Percentiles rank a stretch among this genome's conserved stretches.
phyloP scores from a whole-genome alignment of 1,140 invertebrate species.

The Drosophila kikkawai region DNA sequence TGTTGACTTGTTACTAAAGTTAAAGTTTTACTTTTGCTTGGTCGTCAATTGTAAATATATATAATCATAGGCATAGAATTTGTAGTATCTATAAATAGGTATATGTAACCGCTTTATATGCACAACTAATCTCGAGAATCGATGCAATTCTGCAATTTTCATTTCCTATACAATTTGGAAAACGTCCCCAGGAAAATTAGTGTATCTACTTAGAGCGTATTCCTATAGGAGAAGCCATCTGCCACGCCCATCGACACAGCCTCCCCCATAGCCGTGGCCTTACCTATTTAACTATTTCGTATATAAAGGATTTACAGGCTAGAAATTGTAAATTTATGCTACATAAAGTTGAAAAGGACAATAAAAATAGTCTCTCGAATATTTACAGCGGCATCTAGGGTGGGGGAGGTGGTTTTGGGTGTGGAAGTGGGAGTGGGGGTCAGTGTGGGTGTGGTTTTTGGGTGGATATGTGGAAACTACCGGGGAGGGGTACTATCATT shows the following conservation, averaged over 20 bases:
- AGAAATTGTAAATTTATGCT: conserved; percentile 62
- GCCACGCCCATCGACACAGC: conserved; percentile 12
- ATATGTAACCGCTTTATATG: conserved; percentile 39
- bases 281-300: conserved; percentile 23
- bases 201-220: conserved; percentile 41
- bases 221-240: conserved; percentile 27
- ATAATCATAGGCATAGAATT: conserved; percentile 67
- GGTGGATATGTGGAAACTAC: conserved; percentile 57
- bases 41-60: conserved; percentile 73
- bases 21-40: conserved; percentile 81
- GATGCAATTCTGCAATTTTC: conserved; percentile 26
- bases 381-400: conserved; percentile 47
- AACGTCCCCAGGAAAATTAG: conserved; percentile 17
- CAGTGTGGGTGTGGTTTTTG: conserved; percentile 4
- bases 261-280: conserved; percentile 4
- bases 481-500: conserved; percentile 51
- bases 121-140: conserved; percentile 44
- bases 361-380: conserved; percentile 57
- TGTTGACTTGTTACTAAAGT: conserved; percentile 60
- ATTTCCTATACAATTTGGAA: conserved; percentile 58
- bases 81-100: conserved; percentile 31
- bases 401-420: conserved; percentile 4
- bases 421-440: neutral
- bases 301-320: conserved; percentile 52
- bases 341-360: conserved; percentile 55